Conservation (phyloP, 1,140 invertebrate species). For the Procambarus clarkii region DNA sequence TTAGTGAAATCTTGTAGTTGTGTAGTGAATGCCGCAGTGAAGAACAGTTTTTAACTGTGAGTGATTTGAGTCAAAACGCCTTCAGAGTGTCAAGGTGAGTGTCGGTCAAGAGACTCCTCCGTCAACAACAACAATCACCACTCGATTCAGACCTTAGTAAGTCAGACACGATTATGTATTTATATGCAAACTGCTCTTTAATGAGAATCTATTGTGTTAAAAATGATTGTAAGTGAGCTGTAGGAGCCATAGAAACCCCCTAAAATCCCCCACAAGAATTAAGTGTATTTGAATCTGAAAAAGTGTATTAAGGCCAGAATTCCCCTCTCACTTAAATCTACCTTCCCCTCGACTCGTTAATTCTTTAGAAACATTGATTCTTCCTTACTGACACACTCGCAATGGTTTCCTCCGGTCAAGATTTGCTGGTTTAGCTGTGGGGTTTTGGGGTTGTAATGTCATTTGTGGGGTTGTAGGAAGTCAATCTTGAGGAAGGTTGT, state of each 20-base stretch:
- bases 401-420: not conserved
- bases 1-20: constrained; percentile 41
- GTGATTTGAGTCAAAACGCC: constrained; percentile 42
- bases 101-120: constrained; percentile 22
- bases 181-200: constrained; percentile 20
- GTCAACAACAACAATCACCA: constrained; percentile 41
- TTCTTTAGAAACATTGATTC: not conserved
- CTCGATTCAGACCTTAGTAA: constrained; percentile 52
- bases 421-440: not conserved
- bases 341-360: not conserved
- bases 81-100: constrained; percentile 42
- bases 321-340: not conserved
- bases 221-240: constrained; percentile 1
- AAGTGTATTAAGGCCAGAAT: not conserved
- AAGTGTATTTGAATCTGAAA: constrained; percentile 8
- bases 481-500: not conserved
- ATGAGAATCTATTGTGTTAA: not conserved
- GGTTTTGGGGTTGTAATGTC: not conserved
- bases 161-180: constrained; percentile 37
- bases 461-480: not conserved
- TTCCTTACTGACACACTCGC: not conserved
- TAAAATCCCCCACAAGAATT: not conserved
- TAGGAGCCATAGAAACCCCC: not conserved
- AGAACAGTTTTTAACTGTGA: constrained; percentile 23
- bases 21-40: constrained; percentile 35